Evolutionary conservation across 1,140 invertebrate genomes (phyloP).

Genomic region (Drosophila gunungcola): DNA sequence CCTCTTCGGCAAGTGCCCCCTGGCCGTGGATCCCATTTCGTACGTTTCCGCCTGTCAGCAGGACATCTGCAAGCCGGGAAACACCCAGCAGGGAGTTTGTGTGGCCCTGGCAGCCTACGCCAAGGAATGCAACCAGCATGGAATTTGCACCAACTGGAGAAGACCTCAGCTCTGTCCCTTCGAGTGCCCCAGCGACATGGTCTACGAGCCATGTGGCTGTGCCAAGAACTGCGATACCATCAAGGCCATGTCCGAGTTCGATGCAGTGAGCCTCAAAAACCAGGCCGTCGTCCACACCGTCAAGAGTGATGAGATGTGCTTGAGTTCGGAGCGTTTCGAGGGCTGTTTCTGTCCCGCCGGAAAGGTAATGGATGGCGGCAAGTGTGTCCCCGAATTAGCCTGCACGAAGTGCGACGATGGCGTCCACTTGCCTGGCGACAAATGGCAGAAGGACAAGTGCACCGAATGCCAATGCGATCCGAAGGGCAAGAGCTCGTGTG

Average conservation of each 20-base stretch:
- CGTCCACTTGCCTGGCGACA: conserved; percentile 85
- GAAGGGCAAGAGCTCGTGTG: conserved; percentile 86
- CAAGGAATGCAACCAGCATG: conserved; percentile 88
- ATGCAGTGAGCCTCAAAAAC: conserved; percentile 84
- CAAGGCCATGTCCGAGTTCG: conserved; percentile 77
- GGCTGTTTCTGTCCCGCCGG: conserved; percentile 93
- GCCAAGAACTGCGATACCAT: conserved; percentile 89
- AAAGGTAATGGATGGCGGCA: conserved; percentile 86
- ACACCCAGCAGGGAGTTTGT: conserved; percentile 87
- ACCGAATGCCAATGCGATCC: conserved; percentile 90
- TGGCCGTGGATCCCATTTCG: conserved; percentile 88
- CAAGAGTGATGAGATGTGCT: conserved; percentile 86
- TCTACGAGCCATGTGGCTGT: conserved; percentile 90
- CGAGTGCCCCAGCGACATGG: conserved; percentile 86
- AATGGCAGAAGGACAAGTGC: conserved; percentile 89
- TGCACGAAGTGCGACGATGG: conserved; percentile 79
- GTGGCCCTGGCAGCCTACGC: conserved; percentile 89
- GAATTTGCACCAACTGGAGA: conserved; percentile 91
- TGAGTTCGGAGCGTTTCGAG: conserved; percentile 86
- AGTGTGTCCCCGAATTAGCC: conserved; percentile 81
- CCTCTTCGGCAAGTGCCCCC: conserved; percentile 90
- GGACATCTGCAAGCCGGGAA: conserved; percentile 87
- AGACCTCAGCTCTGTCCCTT: conserved; percentile 87
- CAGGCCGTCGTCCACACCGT: conserved; percentile 81
- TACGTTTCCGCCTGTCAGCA: conserved; percentile 89